A percentile compares a stretch with the other conserved stretches of the same genome.
These are phyloP conservation scores for Panagrolaimus sp. DNA, from an alignment of 1,140 invertebrate genomes.

Conservation along the genomic window DNA sequence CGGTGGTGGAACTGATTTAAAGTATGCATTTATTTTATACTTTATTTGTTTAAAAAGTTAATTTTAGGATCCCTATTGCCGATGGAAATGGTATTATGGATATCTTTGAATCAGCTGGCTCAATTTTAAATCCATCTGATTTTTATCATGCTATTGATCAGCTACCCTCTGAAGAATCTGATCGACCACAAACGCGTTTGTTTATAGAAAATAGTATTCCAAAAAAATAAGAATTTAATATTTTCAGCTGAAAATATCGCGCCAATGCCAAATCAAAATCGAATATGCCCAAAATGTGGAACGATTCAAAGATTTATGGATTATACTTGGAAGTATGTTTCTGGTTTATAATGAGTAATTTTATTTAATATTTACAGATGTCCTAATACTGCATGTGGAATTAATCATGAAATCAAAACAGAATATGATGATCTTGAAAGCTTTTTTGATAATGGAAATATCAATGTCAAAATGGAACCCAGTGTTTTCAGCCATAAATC, in stretches of 20 bases:
- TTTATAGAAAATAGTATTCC: no score
- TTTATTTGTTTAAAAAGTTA: not conserved
- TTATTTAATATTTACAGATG: slow-evolving; percentile 21
- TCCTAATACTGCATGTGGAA: slow-evolving; percentile 26
- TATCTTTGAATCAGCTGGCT: slow-evolving; percentile 24
- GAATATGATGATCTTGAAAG: slow-evolving; percentile 1
- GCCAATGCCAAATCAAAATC: not conserved
- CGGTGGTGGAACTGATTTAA: slow-evolving; percentile 14
- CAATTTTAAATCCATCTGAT: slow-evolving; percentile 37
- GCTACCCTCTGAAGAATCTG: slow-evolving; percentile 34
- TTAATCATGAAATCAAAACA: not conserved
- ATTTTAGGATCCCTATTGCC: not conserved
- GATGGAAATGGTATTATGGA: slow-evolving; percentile 35
- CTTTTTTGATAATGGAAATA: not conserved
- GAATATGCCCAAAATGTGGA: not conserved
- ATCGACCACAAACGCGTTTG: slow-evolving; percentile 35
- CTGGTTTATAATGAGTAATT: not conserved
- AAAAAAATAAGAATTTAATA: no score
- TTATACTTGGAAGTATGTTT: slow-evolving; percentile 33
- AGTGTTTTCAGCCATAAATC: not conserved
- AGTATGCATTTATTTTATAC: slow-evolving; percentile 10
- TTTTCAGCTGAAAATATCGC: slow-evolving; percentile 14
- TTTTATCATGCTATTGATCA: slow-evolving; percentile 40
- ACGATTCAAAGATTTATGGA: not conserved
- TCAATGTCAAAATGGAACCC: not conserved